Conservation (phyloP, 2,113 vertebrate species). For the Semicossyphus pulcher region DNA sequence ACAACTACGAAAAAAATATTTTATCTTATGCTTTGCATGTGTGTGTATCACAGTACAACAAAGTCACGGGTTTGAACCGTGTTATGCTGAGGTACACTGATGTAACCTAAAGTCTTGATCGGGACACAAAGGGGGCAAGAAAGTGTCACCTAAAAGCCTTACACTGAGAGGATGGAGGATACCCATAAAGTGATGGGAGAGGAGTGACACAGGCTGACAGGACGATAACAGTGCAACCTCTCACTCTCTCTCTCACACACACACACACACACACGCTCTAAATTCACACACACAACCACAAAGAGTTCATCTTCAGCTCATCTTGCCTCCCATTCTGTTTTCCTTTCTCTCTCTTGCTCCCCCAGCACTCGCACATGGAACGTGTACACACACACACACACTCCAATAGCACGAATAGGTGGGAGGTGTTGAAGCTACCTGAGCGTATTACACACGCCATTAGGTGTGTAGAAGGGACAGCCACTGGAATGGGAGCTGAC, state of each 20-base stretch:
- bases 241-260: neutral
- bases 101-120: no score
- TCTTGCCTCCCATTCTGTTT: constrained; percentile 40
- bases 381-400: constrained; percentile 18
- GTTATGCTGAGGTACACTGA: no score
- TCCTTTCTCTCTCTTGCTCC: constrained; percentile 16
- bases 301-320: constrained; percentile 37
- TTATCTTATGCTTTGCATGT: no score
- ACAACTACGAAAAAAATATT: no score
- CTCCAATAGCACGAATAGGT: constrained; percentile 64
- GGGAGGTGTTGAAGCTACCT: constrained; percentile 69
- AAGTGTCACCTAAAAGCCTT: constrained; percentile 29
- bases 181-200: neutral
- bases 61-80: no score
- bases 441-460: constrained; percentile 81
- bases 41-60: no score
- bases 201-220: constrained; percentile 32
- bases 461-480: constrained; percentile 74
- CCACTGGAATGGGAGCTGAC: constrained; percentile 69
- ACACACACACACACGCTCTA: neutral
- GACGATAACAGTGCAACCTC: constrained; percentile 38
- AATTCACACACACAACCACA: constrained; percentile 8
- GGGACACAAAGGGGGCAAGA: constrained; percentile 1
- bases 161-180: neutral
- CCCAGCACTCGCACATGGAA: constrained; percentile 1